Percentiles rank a stretch among this genome's conserved stretches.
Evolutionary conservation across 2,888 invertebrate genomes (phyloP).

Genomic region (Diarsia rubi): DNA sequence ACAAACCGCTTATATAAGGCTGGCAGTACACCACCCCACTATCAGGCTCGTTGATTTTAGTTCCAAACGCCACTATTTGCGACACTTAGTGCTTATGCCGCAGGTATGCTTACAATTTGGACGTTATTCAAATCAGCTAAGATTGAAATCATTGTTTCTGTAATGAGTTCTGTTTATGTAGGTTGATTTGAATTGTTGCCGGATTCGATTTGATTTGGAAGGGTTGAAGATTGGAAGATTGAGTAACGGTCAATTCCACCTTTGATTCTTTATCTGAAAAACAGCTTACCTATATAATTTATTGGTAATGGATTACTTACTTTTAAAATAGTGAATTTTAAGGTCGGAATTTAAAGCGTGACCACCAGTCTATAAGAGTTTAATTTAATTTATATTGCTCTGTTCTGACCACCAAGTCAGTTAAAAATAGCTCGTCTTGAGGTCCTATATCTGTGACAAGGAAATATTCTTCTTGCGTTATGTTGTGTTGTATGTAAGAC

Average conservation of each 20-base stretch:
- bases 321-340: not conserved
- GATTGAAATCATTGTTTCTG: conserved; percentile 38
- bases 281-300: not conserved
- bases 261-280: not conserved
- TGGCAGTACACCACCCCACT: conserved; percentile 75
- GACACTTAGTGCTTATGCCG: conserved; percentile 65
- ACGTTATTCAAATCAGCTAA: conserved; percentile 52
- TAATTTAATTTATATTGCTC: not conserved
- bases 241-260: not conserved
- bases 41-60: conserved; percentile 67
- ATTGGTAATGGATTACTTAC: not conserved
- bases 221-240: not conserved
- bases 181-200: conserved; percentile 14
- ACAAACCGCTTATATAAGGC: conserved; percentile 81
- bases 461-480: not conserved
- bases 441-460: no score
- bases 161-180: conserved; percentile 35
- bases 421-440: not conserved
- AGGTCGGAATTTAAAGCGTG: not conserved
- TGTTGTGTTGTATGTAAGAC: not conserved
- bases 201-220: conserved; percentile 14
- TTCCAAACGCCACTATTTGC: conserved; percentile 66
- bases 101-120: conserved; percentile 61
- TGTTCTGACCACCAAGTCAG: no score
- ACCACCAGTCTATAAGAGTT: no score